Evolutionary conservation across 1,140 invertebrate species (phyloP).

Genomic region (Aporrectodea caliginosa): DNA sequence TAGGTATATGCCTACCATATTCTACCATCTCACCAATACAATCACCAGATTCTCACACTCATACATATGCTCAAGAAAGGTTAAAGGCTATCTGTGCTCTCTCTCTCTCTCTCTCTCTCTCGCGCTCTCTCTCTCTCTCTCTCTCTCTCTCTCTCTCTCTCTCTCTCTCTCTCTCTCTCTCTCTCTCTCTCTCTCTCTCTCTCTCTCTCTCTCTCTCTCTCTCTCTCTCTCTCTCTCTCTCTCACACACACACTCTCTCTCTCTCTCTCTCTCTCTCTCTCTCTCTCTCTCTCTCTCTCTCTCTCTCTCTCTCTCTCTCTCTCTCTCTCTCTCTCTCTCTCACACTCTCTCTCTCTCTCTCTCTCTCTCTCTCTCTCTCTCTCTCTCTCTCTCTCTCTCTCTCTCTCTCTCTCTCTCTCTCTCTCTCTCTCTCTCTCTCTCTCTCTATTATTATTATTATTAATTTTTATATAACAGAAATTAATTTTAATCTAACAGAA

Average conservation of each 20-base stretch:
- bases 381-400: constrained; percentile 28
- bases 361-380: constrained; percentile 28
- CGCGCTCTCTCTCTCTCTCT: background rate
- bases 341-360: constrained; percentile 18
- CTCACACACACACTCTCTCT: constrained; percentile 19
- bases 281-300: constrained; percentile 28
- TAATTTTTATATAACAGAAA: too few relatives aligned
- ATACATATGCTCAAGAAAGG: too few relatives aligned
- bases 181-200: background rate
- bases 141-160: background rate
- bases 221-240: background rate
- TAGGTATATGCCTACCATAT: too few relatives aligned
- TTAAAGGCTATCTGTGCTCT: too few relatives aligned
- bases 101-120: background rate
- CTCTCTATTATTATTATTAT: too few relatives aligned
- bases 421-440: constrained; percentile 25
- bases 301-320: constrained; percentile 24
- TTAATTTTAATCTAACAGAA: too few relatives aligned
- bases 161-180: background rate
- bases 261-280: constrained; percentile 26
- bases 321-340: constrained; percentile 30
- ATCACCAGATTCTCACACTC: too few relatives aligned
- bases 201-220: background rate
- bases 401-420: constrained; percentile 29
- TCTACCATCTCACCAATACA: too few relatives aligned